phyloP scores from a whole-genome alignment of 1,140 invertebrate genomes.

The Ceratina calcarata region DNA sequence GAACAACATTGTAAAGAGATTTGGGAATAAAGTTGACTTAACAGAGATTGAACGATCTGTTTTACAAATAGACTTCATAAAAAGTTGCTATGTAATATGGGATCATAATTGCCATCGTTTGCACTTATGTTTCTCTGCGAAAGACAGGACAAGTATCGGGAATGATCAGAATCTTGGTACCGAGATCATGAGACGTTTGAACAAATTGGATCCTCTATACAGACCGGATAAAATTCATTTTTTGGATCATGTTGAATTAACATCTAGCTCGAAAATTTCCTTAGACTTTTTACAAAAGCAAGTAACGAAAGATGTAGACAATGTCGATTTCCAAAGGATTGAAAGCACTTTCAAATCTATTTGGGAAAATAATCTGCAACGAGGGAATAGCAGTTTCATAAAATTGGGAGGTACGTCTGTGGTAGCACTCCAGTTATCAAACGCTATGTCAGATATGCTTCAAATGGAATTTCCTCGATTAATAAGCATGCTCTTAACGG shows the following conservation, averaged over 20 bases:
- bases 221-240: constrained; percentile 71
- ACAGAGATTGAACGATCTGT: constrained; percentile 82
- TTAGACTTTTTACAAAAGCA: constrained; percentile 57
- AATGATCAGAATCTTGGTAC: constrained; percentile 70
- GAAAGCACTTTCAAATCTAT: constrained; percentile 66
- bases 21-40: constrained; percentile 86
- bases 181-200: constrained; percentile 73
- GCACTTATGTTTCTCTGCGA: constrained; percentile 77
- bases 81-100: constrained; percentile 81
- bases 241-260: constrained; percentile 66
- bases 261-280: constrained; percentile 72
- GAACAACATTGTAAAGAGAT: constrained; percentile 87
- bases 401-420: constrained; percentile 80
- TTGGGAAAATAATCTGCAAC: constrained; percentile 69
- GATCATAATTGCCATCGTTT: constrained; percentile 78
- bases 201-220: constrained; percentile 58
- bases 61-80: constrained; percentile 77
- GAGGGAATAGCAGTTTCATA: constrained; percentile 76
- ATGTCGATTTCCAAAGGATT: constrained; percentile 74
- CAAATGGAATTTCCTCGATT: constrained; percentile 69
- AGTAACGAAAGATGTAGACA: constrained; percentile 24
- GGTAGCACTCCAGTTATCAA: constrained; percentile 76
- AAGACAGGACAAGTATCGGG: constrained; percentile 33
- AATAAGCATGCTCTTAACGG: constrained; percentile 71
- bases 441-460: constrained; percentile 65